Percentiles rank a stretch among this genome's conserved stretches.
These are phyloP conservation scores for Leiothrix lutea DNA, from an alignment of 2,113 vertebrate species.

Conservation along the genomic window DNA sequence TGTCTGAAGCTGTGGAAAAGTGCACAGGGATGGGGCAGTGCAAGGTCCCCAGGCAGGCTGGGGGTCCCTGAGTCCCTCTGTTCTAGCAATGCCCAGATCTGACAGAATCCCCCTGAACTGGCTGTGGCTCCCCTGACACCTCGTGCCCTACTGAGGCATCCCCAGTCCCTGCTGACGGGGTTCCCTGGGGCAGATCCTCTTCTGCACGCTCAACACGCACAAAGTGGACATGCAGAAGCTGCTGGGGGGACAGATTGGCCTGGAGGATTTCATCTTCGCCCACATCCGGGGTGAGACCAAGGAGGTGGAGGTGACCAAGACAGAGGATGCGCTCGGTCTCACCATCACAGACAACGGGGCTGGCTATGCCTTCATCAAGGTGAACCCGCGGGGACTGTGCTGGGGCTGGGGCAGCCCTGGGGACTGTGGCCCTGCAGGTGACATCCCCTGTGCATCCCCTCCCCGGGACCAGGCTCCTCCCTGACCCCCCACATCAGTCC, in stretches of 20 bases:
- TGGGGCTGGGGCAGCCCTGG: background rate
- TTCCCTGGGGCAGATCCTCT: slow-evolving; percentile 83
- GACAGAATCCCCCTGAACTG: fast-evolving
- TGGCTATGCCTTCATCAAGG: slow-evolving; percentile 97
- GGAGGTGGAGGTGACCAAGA: slow-evolving; percentile 95
- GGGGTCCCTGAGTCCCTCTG: background rate
- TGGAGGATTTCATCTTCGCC: slow-evolving; percentile 98
- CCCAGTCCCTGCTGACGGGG: background rate
- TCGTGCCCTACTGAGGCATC: background rate
- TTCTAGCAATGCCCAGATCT: background rate
- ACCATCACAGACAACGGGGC: slow-evolving; percentile 97
- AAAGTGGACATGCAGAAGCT: slow-evolving; percentile 99
- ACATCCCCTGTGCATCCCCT: background rate
- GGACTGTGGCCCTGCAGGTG: background rate
- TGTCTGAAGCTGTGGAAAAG: background rate
- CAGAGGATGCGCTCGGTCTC: slow-evolving; percentile 91
- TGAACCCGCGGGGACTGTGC: fast-evolving
- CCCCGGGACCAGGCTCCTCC: background rate
- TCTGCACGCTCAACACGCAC: slow-evolving; percentile 96
- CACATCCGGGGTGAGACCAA: slow-evolving; percentile 93
- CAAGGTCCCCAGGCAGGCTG: background rate
- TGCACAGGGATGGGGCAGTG: too few relatives aligned
- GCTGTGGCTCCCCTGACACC: fast-evolving
- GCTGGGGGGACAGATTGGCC: slow-evolving; percentile 93
- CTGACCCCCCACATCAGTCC: too few relatives aligned